These are phyloP conservation scores for Agelaius tricolor DNA, from an alignment of 2,113 vertebrate genomes.

Conservation along the genomic window DNA sequence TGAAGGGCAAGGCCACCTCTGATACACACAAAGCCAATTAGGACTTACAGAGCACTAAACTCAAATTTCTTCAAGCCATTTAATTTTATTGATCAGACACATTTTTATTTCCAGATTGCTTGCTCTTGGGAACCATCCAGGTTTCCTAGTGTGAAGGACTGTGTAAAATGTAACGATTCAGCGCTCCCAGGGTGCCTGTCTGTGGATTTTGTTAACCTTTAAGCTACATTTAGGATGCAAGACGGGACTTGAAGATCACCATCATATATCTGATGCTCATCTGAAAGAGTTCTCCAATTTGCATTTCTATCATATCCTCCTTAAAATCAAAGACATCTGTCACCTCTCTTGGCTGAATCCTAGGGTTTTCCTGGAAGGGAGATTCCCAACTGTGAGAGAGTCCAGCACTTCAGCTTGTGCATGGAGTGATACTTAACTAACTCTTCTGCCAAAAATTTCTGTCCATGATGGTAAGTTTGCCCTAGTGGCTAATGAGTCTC, in stretches of 20 bases:
- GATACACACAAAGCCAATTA: slow-evolving; percentile 9
- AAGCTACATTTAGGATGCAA: background rate
- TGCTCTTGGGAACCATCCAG: slow-evolving; percentile 43
- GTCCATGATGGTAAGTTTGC: background rate
- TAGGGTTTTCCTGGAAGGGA: background rate
- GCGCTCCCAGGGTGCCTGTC: background rate
- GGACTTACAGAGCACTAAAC: background rate
- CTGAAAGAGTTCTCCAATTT: background rate
- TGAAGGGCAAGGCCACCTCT: slow-evolving; percentile 11
- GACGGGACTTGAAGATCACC: background rate
- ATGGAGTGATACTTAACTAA: background rate
- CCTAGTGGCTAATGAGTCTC: background rate
- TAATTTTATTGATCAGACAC: slow-evolving; percentile 53
- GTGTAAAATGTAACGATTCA: slow-evolving; percentile 44
- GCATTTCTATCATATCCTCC: background rate
- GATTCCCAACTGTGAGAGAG: background rate
- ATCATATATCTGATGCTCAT: background rate
- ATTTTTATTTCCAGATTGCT: slow-evolving; percentile 47
- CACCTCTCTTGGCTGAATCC: background rate
- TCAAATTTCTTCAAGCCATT: slow-evolving; percentile 45
- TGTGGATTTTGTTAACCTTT: slow-evolving; percentile 40
- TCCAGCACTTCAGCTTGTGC: background rate
- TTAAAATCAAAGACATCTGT: background rate
- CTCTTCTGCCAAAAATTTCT: background rate
- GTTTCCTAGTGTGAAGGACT: slow-evolving; percentile 21